Percentiles rank a stretch among this genome's conserved stretches.
Conservation (phyloP, 2,113 vertebrate species). For the Taxidea taxus region DNA sequence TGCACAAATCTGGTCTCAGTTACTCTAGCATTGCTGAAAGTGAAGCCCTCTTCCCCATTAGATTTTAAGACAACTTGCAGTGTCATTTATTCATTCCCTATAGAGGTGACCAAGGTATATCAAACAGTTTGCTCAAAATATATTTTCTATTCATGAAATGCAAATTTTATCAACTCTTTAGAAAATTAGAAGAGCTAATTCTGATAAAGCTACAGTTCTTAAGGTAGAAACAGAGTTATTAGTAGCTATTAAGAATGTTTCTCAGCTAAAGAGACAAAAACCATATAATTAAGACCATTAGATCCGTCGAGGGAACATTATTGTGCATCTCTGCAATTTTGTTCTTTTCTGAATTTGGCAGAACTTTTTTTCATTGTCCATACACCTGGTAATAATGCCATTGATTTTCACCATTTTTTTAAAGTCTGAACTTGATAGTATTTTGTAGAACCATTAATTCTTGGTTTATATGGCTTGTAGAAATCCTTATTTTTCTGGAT, state of each 20-base stretch:
- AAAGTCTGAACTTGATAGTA: neutral
- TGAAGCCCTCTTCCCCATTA: neutral
- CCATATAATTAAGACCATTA: neutral
- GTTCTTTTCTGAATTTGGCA: neutral
- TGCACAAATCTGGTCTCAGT: neutral
- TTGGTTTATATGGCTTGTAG: neutral
- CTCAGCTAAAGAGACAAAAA: neutral
- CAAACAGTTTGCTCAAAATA: neutral
- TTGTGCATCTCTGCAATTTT: neutral
- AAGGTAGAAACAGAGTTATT: neutral
- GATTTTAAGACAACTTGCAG: neutral
- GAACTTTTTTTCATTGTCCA: neutral
- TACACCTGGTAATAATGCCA: neutral
- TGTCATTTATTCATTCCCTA: neutral
- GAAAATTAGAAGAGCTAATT: neutral
- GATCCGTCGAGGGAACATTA: neutral
- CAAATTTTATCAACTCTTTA: neutral
- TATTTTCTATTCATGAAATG: neutral
- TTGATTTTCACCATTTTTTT: slow-evolving; percentile 20
- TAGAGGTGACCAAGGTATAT: neutral
- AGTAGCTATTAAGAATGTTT: neutral
- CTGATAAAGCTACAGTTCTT: neutral
- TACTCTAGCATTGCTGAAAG: neutral
- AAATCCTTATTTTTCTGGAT: neutral
- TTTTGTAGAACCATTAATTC: neutral